Base-by-base conservation (phyloP, 2,113 vertebrate species). In the Clarias batrachus region DNA sequence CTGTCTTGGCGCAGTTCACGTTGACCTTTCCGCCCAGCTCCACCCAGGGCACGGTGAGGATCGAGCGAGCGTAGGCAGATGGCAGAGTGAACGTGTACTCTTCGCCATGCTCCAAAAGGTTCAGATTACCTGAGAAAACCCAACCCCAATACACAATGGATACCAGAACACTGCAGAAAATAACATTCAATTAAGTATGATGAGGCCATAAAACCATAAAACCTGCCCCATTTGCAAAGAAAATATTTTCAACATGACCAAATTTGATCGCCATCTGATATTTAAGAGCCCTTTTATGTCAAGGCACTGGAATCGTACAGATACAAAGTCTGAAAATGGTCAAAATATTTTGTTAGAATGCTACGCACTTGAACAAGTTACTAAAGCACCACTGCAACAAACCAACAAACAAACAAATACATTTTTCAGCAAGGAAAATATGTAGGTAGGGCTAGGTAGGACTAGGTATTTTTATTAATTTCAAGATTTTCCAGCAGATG, bases 1-100 rank as follows among this genome's bases (percentile, higher is more conserved):
- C 98, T 0, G 97, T 96, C 92, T 98, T 98, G 82, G 90, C 91
- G 92, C 98, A 99, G 93, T 91, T 96, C 90, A 99, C 96, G 88
- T 93, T 97, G 90, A 99, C 96, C 94, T 99, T 99, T 86, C 98
- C 98, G 73, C 98, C 98, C 66, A 99, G 94, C 87, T 99, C 98
- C 86, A 99, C 98, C 98, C 98, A 99, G 56, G 98, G 98, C 83
- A 99, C 97, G 0, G 98, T 99, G 91, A 99, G 95, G 94, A 99
- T 99, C 81, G 98, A 99, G 90, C 98, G 97, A 37, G 98, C 98
- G 0, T 98, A 99, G 0, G 98, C 98, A 1, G 97, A 99, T 66
- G 98, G 98, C 89, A 99, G 93, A 81, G 97, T 97, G 93, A 99
- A 99, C 0, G 96, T 97, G 89, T 99, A 99, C 86, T 99, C 97